Evolutionary conservation across 2,797 vertebrate species (phyloP).

Genomic region (Scyliorhinus canicula): DNA sequence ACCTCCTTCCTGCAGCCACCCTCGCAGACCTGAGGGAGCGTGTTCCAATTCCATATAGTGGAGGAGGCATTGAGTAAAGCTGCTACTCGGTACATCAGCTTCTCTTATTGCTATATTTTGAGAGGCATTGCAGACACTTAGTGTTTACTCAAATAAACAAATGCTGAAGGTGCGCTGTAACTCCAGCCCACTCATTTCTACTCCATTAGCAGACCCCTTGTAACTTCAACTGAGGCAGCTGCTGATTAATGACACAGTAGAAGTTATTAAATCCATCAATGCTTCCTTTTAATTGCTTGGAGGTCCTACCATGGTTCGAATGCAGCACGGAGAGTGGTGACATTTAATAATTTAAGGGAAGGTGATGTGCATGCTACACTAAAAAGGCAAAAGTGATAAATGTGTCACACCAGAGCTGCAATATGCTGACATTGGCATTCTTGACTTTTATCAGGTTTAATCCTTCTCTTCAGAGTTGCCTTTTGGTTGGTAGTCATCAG

Average conservation of each 20-base stretch:
- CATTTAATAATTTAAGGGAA: neutral
- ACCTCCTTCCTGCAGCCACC: neutral
- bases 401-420: neutral
- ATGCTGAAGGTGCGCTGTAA: neutral
- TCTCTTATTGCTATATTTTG: neutral
- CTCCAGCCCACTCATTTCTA: neutral
- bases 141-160: constrained; percentile 1
- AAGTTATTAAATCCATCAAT: neutral
- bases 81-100: neutral
- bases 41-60: neutral
- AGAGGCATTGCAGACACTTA: neutral
- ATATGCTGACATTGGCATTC: constrained; percentile 3
- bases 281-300: constrained; percentile 5
- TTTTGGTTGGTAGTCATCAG: neutral
- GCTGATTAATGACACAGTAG: neutral
- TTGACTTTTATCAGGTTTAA: neutral
- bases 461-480: neutral
- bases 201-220: neutral
- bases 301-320: neutral
- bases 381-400: constrained; percentile 9
- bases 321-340: neutral
- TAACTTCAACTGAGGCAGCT: neutral
- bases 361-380: neutral
- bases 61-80: neutral
- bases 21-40: neutral